These are phyloP conservation scores for Platysteira castanea DNA, from an alignment of 2,113 vertebrate species.

Conservation along the genomic window DNA sequence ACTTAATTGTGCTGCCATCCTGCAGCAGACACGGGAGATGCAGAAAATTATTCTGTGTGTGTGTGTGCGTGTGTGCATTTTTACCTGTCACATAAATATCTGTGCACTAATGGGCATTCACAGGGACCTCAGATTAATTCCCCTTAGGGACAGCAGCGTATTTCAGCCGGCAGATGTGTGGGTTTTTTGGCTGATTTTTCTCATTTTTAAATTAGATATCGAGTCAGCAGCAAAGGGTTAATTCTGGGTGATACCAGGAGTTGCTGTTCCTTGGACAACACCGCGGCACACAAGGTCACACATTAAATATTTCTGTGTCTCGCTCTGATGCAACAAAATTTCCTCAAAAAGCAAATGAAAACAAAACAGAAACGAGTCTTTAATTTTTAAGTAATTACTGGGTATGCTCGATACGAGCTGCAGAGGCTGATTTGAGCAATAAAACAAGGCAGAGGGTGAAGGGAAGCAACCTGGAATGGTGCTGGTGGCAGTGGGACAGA, in stretches of 20 bases:
- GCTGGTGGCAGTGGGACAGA: background rate
- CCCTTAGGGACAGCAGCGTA: background rate
- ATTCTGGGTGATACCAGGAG: background rate
- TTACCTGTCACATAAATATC: conserved; percentile 26
- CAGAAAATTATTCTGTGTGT: background rate
- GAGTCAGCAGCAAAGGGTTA: background rate
- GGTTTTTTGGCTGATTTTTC: background rate
- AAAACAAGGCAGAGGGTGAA: background rate
- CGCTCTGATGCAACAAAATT: background rate
- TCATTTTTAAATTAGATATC: background rate
- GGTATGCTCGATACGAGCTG: background rate
- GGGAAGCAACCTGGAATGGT: background rate
- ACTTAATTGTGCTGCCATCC: conserved; percentile 24
- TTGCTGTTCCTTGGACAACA: background rate
- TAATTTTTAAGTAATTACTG: background rate
- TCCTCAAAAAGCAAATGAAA: background rate
- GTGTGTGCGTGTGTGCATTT: background rate
- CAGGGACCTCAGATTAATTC: background rate
- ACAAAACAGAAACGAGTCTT: background rate
- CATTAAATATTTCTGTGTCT: background rate
- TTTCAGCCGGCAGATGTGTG: background rate
- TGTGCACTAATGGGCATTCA: background rate
- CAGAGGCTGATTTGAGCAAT: background rate
- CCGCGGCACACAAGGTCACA: background rate
- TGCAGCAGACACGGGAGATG: background rate